Evolutionary conservation across 2,888 invertebrate species (phyloP), one percentile per base, ranked within the genome.

Genomic region (Liposcelis brunnea): DNA sequence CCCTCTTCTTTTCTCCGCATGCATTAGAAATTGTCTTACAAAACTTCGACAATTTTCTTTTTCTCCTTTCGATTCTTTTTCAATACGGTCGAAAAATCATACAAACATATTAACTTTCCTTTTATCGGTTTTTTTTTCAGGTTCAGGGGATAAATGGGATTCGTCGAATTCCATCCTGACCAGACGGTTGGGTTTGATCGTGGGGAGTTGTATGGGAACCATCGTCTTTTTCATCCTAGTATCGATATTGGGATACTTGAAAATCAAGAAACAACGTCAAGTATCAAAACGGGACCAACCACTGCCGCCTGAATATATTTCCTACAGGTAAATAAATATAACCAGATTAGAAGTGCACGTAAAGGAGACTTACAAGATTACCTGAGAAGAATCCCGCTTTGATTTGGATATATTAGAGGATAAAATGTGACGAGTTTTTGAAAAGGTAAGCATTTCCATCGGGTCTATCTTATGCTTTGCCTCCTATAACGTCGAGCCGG

Each of bases 141-240:
- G 35, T 14, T 35, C 35, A 12, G 40, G 40, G 12, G 18, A 16
- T 38, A 45, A 2, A 15, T 48, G 31, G 48, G 45, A 34, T 45
- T 19, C 10, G 47, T 35, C 18, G 31, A 48, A 38, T 52, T 82
- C 80, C 49, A 77, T 89, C 56, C 67, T 87, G 33, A 83, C 84
- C 3, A 70, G 86, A 48, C 72, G 87, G 52, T 68, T 89, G 47
- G 86, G 87, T 26, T 72, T 89, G 52, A 84, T 87, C 54, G 80
- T 89, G 46, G 87, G 87, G 44, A 81, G 84, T 59, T 83, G 82
- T 58, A 75, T 89, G 69, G 86, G 86, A 45, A 80, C 85, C 56
- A 73, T 86, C 49, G 83, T 89, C 43, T 86, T 89, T 59, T 72
- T 89, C 44, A 76, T 85, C 19, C 69, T 87, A 56, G 80, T 86